A percentile compares a stretch with the other conserved stretches of the same genome.
phyloP scores from a whole-genome alignment of 2,888 invertebrate species.

The Steinernema scapterisci region DNA sequence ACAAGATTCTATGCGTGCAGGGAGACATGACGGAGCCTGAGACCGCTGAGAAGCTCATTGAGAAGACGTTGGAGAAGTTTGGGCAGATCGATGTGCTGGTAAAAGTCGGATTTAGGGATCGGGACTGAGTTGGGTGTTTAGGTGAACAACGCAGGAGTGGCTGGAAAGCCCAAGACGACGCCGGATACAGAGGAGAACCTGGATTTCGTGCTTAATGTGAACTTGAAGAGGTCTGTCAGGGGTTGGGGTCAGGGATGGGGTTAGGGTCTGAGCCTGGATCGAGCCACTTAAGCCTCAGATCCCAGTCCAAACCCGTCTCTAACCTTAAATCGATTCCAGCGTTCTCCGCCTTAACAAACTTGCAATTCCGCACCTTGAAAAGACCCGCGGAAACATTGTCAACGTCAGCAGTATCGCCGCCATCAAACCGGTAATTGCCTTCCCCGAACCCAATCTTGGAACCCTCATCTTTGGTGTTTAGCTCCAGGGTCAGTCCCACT shows the following conservation, averaged over 20 bases:
- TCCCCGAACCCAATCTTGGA: neutral
- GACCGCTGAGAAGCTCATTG: constrained; percentile 30
- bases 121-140: neutral
- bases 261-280: too few species aligned
- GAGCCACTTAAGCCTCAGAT: neutral
- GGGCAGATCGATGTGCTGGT: constrained; percentile 34
- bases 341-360: constrained; percentile 28
- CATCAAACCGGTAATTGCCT: constrained; percentile 21
- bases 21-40: constrained; percentile 26
- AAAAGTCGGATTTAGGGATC: neutral
- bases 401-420: constrained; percentile 34
- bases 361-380: constrained; percentile 32
- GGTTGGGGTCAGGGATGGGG: too few species aligned
- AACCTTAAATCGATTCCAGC: constrained; percentile 17
- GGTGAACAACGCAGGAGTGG: constrained; percentile 35
- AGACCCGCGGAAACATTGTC: constrained; percentile 33
- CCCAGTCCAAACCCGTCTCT: neutral
- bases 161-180: neutral
- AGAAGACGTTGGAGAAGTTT: constrained; percentile 34
- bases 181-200: neutral
- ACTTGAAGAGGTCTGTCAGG: neutral
- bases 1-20: neutral
- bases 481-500: neutral
- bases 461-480: constrained; percentile 1
- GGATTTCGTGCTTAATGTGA: neutral